Conservation (phyloP, 2,797 vertebrate genomes). For the Leptoclinus maculatus region DNA sequence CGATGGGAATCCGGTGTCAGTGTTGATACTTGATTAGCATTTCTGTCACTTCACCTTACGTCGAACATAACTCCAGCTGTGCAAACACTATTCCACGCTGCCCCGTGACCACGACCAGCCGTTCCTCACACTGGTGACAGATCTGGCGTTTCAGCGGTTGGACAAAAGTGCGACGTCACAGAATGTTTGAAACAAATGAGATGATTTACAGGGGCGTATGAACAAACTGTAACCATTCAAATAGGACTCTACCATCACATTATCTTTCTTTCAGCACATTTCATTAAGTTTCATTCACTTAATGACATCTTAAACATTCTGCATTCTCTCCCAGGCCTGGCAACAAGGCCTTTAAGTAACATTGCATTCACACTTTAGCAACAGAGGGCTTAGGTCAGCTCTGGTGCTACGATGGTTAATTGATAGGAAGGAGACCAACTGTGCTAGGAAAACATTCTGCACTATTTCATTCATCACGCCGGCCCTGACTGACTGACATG, state of each 20-base stretch:
- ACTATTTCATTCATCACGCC: neutral
- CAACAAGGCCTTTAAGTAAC: neutral
- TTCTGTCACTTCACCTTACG: constrained; percentile 83
- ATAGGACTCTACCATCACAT: neutral
- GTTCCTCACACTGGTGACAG: constrained; percentile 79
- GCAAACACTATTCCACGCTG: constrained; percentile 73
- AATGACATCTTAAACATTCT: too few relatives aligned
- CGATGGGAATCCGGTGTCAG: constrained; percentile 77
- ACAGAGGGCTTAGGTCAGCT: neutral
- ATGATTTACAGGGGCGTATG: neutral
- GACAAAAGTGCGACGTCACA: constrained; percentile 60
- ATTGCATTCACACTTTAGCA: neutral
- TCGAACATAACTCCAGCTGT: constrained; percentile 85
- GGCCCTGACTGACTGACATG: neutral
- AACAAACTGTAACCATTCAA: constrained; percentile 17
- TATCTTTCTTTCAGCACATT: too few relatives aligned
- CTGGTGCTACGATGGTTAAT: neutral
- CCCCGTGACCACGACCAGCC: constrained; percentile 74
- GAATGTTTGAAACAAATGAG: constrained; percentile 55
- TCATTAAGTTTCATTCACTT: too few relatives aligned
- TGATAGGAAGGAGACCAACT: neutral
- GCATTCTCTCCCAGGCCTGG: too few relatives aligned
- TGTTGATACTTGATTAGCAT: constrained; percentile 81
- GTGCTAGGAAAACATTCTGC: constrained; percentile 1
- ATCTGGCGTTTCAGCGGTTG: constrained; percentile 58